Conservation (phyloP, 2,797 vertebrate species). For the Sebastiscus tertius region DNA sequence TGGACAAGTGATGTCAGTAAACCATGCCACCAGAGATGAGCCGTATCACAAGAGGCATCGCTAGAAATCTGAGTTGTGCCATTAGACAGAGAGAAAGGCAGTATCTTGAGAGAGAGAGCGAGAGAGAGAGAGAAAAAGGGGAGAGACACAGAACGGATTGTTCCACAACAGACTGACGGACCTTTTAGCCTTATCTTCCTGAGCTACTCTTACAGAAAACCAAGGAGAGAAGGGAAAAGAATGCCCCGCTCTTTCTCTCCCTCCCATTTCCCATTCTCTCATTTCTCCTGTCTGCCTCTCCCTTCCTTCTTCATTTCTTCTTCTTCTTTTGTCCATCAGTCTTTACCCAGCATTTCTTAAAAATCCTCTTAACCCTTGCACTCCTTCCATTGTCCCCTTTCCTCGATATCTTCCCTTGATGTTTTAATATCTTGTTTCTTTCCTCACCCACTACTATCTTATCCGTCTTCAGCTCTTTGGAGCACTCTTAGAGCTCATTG, state of each 20-base stretch:
- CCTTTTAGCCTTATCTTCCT: constrained; percentile 89
- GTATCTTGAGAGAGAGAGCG: constrained; percentile 66
- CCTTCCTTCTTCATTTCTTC: constrained; percentile 73
- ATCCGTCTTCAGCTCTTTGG: constrained; percentile 45
- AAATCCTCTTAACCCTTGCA: constrained; percentile 75
- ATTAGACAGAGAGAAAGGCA: constrained; percentile 81
- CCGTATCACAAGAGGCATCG: constrained; percentile 82
- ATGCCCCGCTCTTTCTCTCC: constrained; percentile 75
- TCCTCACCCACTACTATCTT: constrained; percentile 40
- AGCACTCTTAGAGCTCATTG: constrained; percentile 39
- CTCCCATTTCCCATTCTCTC: constrained; percentile 81
- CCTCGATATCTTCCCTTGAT: constrained; percentile 63
- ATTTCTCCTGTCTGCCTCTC: constrained; percentile 82
- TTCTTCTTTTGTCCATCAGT: constrained; percentile 71
- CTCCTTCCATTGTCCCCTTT: constrained; percentile 57
- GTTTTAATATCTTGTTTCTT: constrained; percentile 74
- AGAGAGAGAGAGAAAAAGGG: constrained; percentile 57
- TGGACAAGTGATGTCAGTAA: constrained; percentile 77
- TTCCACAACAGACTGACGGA: constrained; percentile 86
- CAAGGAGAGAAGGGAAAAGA: constrained; percentile 81
- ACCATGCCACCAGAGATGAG: constrained; percentile 79
- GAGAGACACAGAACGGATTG: constrained; percentile 85
- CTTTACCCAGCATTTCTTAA: constrained; percentile 59
- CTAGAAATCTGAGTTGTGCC: constrained; percentile 86
- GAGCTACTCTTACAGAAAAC: constrained; percentile 87